phyloP scores from a whole-genome alignment of 2,797 vertebrate genomes.

The Malacoctenus gilli region DNA sequence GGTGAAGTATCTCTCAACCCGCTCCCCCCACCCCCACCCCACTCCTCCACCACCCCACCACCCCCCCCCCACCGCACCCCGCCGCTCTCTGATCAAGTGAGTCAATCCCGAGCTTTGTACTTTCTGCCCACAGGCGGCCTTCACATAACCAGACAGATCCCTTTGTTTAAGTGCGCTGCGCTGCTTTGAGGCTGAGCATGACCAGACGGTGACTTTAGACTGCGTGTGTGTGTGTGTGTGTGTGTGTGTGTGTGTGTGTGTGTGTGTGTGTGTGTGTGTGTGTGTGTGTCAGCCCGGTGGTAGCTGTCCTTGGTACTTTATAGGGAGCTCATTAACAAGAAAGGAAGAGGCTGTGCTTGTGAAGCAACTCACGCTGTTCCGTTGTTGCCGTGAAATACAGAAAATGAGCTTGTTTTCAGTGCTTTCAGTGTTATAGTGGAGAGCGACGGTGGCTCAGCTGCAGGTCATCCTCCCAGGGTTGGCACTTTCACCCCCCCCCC shows the following conservation, averaged over 20 bases:
- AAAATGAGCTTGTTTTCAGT: no score
- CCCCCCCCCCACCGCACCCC: no score
- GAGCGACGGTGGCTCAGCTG: no score
- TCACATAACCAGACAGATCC: constrained; percentile 41
- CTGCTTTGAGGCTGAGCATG: constrained; percentile 43
- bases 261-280: not conserved
- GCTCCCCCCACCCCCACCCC: no score
- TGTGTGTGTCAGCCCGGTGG: not conserved
- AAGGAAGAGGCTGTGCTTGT: constrained; percentile 21
- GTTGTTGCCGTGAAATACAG: no score
- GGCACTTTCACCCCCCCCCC: no score
- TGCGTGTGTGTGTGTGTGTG: not conserved
- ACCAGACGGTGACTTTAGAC: constrained; percentile 37
- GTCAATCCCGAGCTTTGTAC: constrained; percentile 35
- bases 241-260: not conserved
- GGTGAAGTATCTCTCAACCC: constrained; percentile 37
- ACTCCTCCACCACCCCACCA: no score
- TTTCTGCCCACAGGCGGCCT: constrained; percentile 27
- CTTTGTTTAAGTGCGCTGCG: constrained; percentile 36
- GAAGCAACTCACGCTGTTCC: constrained; percentile 1
- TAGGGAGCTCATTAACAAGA: constrained; percentile 55
- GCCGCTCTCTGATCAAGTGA: constrained; percentile 44
- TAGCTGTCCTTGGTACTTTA: constrained; percentile 63
- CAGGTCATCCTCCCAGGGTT: no score
- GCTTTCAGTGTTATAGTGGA: no score